Base-by-base conservation (phyloP, 2,888 invertebrate genomes). In the Dasypolia templi region DNA sequence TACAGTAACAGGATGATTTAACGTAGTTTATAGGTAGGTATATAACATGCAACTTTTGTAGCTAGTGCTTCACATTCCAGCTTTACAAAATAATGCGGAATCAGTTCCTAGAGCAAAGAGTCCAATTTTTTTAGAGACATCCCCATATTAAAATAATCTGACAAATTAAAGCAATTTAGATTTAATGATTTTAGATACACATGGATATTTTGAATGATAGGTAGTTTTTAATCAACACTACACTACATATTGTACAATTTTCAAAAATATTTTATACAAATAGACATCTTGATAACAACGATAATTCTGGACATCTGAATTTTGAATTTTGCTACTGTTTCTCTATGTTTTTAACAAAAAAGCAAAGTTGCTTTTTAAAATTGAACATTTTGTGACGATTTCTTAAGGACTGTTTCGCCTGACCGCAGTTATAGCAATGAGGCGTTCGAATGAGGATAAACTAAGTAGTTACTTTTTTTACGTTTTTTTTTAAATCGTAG, bases 191-290 rank as follows among this genome's bases (percentile, higher is more conserved):
- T 68, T 26, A 53, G 19, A 14, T 81, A 65, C 29, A 76, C 29
- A 63, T 51, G 59, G 32, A 46, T 81, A 68, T 51, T 71, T 72
- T 72, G 46, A 49, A 53, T 64, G 49, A 53, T 56, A 59, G 35
- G 46, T 77, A 68, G 64, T 75, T 74, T 73, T 81, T 55, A 63
- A 19, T 65, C 51, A 56, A 35, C 22, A 35, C 72, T 86, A 85
- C 58, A 35, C 66, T 85, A 79, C 42, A 70, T 67, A 72, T 77
- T 86, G 85, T 86, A 85, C 67, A 87, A 76, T 63, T 85, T 53
- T 87, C 87, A 81, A 83, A 86, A 87, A 86, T 87, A 86, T 79
- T 83, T n/a, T 81, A 75, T 75, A 87, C 75, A 84, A 87, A 69
- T 80, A 83, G 74, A 86, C 61, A 84, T 81, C 58, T 82, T 74